These are phyloP conservation scores for Crotophaga sulcirostris DNA, from an alignment of 2,113 vertebrate species.

Conservation along the genomic window DNA sequence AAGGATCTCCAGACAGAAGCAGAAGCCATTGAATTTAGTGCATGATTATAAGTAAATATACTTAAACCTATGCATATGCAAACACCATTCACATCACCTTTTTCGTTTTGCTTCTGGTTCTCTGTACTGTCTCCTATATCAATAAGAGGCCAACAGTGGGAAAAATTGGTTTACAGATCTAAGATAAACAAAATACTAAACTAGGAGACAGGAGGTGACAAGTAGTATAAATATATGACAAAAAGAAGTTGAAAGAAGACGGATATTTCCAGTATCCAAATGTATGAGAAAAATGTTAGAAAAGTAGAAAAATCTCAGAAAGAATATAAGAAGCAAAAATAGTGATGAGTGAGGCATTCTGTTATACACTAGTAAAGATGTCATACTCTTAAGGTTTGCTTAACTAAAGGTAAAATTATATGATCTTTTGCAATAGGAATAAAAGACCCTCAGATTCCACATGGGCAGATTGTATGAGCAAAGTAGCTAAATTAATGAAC, in stretches of 20 bases:
- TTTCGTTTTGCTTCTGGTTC: not conserved
- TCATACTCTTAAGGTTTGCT: not conserved
- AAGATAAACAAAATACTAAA: not conserved
- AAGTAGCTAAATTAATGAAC: conserved; percentile 4
- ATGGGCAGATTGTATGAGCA: not conserved
- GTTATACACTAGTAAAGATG: not conserved
- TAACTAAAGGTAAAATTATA: not conserved
- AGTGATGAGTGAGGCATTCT: not conserved
- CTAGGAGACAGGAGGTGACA: not conserved
- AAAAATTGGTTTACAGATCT: not conserved
- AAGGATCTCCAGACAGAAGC: not conserved
- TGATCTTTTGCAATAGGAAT: not conserved
- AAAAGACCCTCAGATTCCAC: not conserved
- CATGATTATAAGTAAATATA: not conserved
- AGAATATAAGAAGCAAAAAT: not conserved
- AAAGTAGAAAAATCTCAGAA: not conserved
- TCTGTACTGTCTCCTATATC: not conserved
- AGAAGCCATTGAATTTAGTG: not conserved
- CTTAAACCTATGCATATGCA: not conserved
- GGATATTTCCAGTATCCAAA: not conserved
- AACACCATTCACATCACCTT: not conserved
- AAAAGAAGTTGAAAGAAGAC: not conserved
- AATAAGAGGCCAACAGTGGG: not conserved
- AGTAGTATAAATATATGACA: not conserved
- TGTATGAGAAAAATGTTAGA: not conserved